Evolutionary conservation across 2,888 invertebrate genomes (phyloP).

Genomic region (Vandiemenella viatica): DNA sequence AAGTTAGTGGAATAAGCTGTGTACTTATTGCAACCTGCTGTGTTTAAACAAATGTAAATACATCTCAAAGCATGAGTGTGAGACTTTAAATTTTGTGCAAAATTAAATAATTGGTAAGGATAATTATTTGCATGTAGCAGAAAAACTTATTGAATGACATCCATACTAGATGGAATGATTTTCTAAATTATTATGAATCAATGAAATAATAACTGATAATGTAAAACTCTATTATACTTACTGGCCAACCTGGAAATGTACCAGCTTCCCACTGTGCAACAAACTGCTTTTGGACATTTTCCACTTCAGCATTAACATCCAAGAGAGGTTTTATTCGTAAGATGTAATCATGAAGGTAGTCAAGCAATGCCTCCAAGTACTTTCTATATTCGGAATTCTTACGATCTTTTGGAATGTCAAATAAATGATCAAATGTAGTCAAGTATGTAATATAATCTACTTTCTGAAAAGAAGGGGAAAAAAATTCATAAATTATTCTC

Average conservation of each 20-base stretch:
- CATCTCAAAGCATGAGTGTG: no score
- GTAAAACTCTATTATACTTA: no score
- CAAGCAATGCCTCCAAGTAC: conserved; percentile 69
- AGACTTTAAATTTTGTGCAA: no score
- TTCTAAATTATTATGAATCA: no score
- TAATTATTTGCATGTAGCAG: no score
- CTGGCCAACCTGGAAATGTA: conserved; percentile 87
- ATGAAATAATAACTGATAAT: no score
- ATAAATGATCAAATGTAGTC: conserved; percentile 85
- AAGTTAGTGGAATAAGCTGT: no score
- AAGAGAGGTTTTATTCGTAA: conserved; percentile 71
- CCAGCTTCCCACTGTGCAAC: conserved; percentile 77
- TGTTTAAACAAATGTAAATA: no score
- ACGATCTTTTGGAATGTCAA: conserved; percentile 82
- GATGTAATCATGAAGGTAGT: conserved; percentile 73
- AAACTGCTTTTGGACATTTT: conserved; percentile 64
- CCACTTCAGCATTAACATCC: conserved; percentile 66
- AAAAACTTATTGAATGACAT: no score
- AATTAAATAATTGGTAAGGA: no score
- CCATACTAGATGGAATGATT: no score
- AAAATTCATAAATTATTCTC: conserved; percentile 2
- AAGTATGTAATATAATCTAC: conserved; percentile 93
- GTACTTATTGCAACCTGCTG: no score
- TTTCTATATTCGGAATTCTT: conserved; percentile 76
- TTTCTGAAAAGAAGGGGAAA: conserved; percentile 36